These are phyloP conservation scores for Alectura lathami DNA, from an alignment of 2,113 vertebrate species.

Conservation along the genomic window DNA sequence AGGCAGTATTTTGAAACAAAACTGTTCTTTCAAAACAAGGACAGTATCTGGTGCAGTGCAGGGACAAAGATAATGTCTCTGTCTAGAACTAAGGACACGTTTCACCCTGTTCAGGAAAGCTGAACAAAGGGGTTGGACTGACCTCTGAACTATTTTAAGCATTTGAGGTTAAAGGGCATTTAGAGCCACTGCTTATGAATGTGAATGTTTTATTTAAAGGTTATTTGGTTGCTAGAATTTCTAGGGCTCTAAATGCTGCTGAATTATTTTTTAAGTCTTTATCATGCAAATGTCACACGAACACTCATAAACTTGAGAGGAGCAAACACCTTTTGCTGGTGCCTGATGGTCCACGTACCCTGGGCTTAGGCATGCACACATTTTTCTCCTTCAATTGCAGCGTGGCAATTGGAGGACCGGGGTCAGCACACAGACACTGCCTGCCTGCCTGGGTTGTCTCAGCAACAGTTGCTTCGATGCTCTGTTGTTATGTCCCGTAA, in stretches of 20 bases:
- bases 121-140: not conserved
- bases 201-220: slow-evolving; percentile 3
- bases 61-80: not conserved
- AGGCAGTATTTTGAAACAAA: not conserved
- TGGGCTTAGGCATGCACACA: rapidly evolving
- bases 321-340: not conserved
- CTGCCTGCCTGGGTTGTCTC: not conserved
- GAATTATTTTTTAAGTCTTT: not conserved
- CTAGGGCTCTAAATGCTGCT: not conserved
- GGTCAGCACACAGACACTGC: not conserved
- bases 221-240: not conserved
- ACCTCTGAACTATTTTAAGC: not conserved
- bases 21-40: not conserved
- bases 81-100: not conserved
- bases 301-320: rapidly evolving
- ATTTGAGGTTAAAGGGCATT: not conserved
- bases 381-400: not conserved
- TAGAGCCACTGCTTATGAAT: not conserved
- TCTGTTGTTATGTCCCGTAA: slow-evolving; percentile 1
- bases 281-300: rapidly evolving
- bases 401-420: rapidly evolving
- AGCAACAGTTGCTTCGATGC: not conserved
- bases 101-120: not conserved
- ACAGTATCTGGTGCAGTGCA: not conserved
- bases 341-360: rapidly evolving